Evolutionary conservation across 2,888 invertebrate species (phyloP).

Genomic region (Odontocerum albicorne): DNA sequence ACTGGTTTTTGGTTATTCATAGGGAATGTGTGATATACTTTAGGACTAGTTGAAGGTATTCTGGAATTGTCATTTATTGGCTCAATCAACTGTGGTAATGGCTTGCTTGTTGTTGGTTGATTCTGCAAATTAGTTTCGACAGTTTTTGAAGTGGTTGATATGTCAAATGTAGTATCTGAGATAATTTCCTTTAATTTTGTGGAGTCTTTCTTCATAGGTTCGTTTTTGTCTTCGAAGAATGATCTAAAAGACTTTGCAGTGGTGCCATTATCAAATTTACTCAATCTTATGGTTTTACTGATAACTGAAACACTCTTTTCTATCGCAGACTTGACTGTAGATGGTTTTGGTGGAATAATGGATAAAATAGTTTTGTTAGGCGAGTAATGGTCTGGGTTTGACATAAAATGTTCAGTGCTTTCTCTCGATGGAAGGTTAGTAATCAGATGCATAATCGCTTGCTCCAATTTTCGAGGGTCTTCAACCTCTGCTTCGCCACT

Average conservation of each 20-base stretch:
- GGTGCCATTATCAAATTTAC: slow-evolving; percentile 2
- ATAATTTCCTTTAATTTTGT: no score
- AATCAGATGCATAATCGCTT: slow-evolving; percentile 62
- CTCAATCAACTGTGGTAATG: not conserved
- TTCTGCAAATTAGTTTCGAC: no score
- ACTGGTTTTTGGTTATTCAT: slow-evolving; percentile 2
- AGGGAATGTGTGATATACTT: slow-evolving; percentile 15
- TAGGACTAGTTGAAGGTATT: slow-evolving; percentile 15
- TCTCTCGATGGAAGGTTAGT: slow-evolving; percentile 46
- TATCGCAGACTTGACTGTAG: slow-evolving; percentile 47
- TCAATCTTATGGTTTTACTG: slow-evolving; percentile 25
- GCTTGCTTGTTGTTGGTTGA: no score
- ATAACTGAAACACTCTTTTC: slow-evolving; percentile 49
- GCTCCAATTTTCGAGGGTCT: slow-evolving; percentile 62
- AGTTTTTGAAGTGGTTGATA: no score
- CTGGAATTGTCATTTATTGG: not conserved
- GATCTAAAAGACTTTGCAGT: slow-evolving; percentile 16
- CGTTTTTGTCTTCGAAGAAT: no score
- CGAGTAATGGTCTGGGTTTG: not conserved
- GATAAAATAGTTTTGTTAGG: slow-evolving; percentile 38
- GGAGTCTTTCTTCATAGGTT: no score
- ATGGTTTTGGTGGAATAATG: slow-evolving; percentile 46
- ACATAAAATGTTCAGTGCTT: slow-evolving; percentile 36
- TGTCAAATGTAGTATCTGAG: no score
- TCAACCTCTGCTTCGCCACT: slow-evolving; percentile 50